Evolutionary conservation across 2,888 invertebrate species (phyloP).

Genomic region (Lasioglossum vierecki): DNA sequence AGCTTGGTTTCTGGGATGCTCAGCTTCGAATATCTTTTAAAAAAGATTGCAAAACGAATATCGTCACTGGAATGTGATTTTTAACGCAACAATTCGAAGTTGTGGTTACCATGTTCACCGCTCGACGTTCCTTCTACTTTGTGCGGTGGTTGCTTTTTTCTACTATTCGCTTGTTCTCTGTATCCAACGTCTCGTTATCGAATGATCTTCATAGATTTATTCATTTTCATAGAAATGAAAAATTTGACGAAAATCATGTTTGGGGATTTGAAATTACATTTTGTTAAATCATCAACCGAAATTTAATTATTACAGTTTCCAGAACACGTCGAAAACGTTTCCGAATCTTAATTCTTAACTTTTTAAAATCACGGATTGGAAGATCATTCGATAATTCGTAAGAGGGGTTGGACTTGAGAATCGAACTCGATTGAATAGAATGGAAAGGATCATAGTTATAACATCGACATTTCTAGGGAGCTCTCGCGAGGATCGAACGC

Average conservation of each 20-base stretch:
- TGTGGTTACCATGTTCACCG: slow-evolving; percentile 1
- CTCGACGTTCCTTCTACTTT: slow-evolving; percentile 29
- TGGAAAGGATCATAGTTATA: slow-evolving; percentile 34
- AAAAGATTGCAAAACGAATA: background rate
- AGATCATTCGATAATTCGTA: background rate
- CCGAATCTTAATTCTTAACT: background rate
- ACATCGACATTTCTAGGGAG: slow-evolving; percentile 72
- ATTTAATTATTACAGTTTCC: too few species aligned
- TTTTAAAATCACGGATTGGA: background rate
- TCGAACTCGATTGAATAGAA: slow-evolving; percentile 2
- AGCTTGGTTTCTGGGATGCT: background rate
- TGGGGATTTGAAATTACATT: too few species aligned
- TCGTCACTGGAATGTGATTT: background rate
- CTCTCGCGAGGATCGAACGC: slow-evolving; percentile 83
- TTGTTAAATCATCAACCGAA: too few species aligned
- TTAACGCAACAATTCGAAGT: background rate
- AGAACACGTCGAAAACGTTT: too few species aligned
- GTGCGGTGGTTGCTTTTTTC: slow-evolving; percentile 54
- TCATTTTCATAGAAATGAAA: background rate
- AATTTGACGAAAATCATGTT: too few species aligned
- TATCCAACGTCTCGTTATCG: slow-evolving; percentile 7
- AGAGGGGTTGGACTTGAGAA: slow-evolving; percentile 13
- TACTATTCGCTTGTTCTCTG: slow-evolving; percentile 40
- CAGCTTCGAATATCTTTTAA: background rate
- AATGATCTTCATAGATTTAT: background rate